Percentiles rank a stretch among this genome's conserved stretches.
Conservation (phyloP, 2,888 invertebrate species). For the Drosophila buzzatii region DNA sequence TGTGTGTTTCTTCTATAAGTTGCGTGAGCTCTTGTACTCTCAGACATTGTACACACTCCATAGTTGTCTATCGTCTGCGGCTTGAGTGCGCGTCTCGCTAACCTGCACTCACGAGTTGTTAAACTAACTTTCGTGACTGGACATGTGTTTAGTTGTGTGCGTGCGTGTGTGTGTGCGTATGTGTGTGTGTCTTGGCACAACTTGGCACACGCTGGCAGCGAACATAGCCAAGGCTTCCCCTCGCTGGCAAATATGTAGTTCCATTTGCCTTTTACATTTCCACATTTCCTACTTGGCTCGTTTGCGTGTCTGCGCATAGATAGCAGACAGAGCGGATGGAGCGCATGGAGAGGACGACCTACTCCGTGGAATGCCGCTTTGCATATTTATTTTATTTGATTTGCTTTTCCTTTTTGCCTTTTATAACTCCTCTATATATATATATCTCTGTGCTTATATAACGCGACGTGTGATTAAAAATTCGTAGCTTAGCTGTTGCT, state of each 20-base stretch:
- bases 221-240: constrained; percentile 4
- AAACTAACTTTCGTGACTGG: constrained; percentile 79
- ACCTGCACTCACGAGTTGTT: constrained; percentile 67
- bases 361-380: constrained; percentile 74
- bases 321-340: constrained; percentile 15
- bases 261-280: constrained; percentile 80
- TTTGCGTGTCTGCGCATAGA: constrained; percentile 68
- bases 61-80: constrained; percentile 49
- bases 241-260: constrained; percentile 56
- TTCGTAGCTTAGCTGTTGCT: constrained; percentile 48
- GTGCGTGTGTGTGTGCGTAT: constrained; percentile 32
- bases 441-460: constrained; percentile 42
- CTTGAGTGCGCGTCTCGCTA: constrained; percentile 66
- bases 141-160: constrained; percentile 43
- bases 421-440: constrained; percentile 9
- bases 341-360: constrained; percentile 58
- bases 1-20: constrained; percentile 52
- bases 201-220: constrained; percentile 47
- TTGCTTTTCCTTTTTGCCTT: constrained; percentile 49
- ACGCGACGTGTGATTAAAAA: constrained; percentile 76
- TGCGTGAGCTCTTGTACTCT: constrained; percentile 73
- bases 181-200: constrained; percentile 57
- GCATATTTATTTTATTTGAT: constrained; percentile 80
- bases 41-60: constrained; percentile 62
- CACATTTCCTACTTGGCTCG: constrained; percentile 65